Evolutionary conservation across 2,113 vertebrate genomes (phyloP).

Genomic region (Oryzias celebensis): DNA sequence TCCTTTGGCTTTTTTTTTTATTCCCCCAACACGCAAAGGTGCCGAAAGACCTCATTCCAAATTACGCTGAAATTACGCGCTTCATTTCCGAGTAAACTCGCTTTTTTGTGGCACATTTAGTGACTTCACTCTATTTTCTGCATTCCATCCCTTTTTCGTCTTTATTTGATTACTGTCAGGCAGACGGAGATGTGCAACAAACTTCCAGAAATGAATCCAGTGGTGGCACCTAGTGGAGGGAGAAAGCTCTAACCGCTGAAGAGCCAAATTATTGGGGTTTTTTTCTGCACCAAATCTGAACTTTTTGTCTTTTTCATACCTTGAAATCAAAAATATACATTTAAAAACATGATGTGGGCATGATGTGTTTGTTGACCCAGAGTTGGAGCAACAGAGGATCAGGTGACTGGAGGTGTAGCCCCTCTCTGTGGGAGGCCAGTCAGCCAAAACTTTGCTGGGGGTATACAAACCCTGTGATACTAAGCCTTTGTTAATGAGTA

Average conservation of each 20-base stretch:
- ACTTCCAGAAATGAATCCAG: conserved; percentile 41
- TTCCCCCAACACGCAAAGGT: conserved; percentile 17
- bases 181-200: background rate
- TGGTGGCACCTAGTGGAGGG: conserved; percentile 74
- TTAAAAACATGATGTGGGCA: background rate
- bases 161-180: background rate
- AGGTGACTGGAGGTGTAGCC: conserved; percentile 66
- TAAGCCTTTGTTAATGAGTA: conserved; percentile 76
- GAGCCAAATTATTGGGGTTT: background rate
- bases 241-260: conserved; percentile 12
- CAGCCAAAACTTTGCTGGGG: conserved; percentile 57
- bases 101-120: background rate
- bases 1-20: conserved; percentile 28
- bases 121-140: background rate
- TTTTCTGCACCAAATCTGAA: conserved; percentile 3
- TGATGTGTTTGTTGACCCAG: conserved; percentile 39
- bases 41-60: conserved; percentile 51
- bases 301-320: background rate
- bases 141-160: background rate
- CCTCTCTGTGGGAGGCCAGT: conserved; percentile 65
- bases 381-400: conserved; percentile 56
- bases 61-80: conserved; percentile 4
- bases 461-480: conserved; percentile 45
- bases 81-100: background rate
- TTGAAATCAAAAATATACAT: background rate